Evolutionary conservation across 2,797 vertebrate species (phyloP).

Genomic region (Lutjanus campechanus): DNA sequence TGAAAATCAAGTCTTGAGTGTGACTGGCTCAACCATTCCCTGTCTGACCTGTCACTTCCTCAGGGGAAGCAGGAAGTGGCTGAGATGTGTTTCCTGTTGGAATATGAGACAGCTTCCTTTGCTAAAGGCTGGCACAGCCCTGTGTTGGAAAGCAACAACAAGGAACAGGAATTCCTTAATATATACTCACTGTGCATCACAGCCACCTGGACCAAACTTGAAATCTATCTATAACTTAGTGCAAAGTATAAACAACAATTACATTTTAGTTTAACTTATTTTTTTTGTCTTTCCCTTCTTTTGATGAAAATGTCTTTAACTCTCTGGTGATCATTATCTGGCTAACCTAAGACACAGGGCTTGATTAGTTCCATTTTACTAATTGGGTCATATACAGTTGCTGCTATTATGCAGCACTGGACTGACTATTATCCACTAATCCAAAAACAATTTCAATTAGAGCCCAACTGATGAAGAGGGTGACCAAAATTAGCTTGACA

Average conservation of each 20-base stretch:
- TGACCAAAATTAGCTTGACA: not conserved
- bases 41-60: slow-evolving; percentile 64
- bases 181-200: slow-evolving; percentile 10
- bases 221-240: not conserved
- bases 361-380: not conserved
- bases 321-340: too few species aligned
- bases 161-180: slow-evolving; percentile 45
- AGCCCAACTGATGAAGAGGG: not conserved
- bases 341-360: too few species aligned
- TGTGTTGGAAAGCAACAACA: slow-evolving; percentile 47
- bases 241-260: not conserved
- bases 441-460: not conserved
- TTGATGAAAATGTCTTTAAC: too few species aligned
- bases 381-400: not conserved
- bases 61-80: slow-evolving; percentile 74
- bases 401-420: not conserved
- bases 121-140: slow-evolving; percentile 38
- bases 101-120: slow-evolving; percentile 54
- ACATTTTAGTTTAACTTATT: too few species aligned
- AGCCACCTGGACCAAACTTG: not conserved
- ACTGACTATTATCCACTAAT: not conserved
- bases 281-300: not conserved
- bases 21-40: slow-evolving; percentile 29
- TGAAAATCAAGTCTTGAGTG: slow-evolving; percentile 32
- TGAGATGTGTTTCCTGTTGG: slow-evolving; percentile 73